phyloP scores from a whole-genome alignment of 2,888 invertebrate genomes.

The Temnothorax rugatulus region DNA sequence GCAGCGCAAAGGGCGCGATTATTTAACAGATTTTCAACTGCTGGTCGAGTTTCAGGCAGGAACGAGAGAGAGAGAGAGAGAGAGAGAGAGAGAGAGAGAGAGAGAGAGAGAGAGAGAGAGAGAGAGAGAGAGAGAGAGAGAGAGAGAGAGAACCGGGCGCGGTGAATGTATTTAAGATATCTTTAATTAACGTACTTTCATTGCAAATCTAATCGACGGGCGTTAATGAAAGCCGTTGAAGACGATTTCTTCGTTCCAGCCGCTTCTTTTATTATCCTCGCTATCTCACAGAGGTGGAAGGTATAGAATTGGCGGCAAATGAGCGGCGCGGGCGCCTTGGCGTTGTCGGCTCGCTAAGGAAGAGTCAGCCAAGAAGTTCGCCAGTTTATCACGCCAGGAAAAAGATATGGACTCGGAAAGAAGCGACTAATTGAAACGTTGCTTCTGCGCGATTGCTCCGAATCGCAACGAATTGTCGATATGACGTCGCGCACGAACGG shows the following conservation, averaged over 20 bases:
- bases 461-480: conserved; percentile 1
- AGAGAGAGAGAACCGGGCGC: neutral
- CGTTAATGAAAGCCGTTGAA: conserved; percentile 64
- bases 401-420: conserved; percentile 29
- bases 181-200: conserved; percentile 64
- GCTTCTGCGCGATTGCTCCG: neutral
- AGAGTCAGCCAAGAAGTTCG: conserved; percentile 46
- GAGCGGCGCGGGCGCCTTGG: conserved; percentile 1
- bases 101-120: neutral
- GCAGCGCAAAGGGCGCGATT: conserved; percentile 43
- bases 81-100: neutral
- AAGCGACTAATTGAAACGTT: conserved; percentile 8
- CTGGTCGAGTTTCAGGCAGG: conserved; percentile 47
- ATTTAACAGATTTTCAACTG: conserved; percentile 64
- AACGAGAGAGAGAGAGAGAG: conserved; percentile 3
- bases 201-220: conserved; percentile 65
- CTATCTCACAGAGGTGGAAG: neutral
- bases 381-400: conserved; percentile 34
- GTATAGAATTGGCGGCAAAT: conserved; percentile 34
- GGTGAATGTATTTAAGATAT: conserved; percentile 57
- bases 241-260: conserved; percentile 46
- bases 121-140: neutral
- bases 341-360: conserved; percentile 26
- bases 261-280: conserved; percentile 58
- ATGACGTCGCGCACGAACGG: neutral